Conservation (phyloP, 2,797 vertebrate species). For the Siniperca obscura region DNA sequence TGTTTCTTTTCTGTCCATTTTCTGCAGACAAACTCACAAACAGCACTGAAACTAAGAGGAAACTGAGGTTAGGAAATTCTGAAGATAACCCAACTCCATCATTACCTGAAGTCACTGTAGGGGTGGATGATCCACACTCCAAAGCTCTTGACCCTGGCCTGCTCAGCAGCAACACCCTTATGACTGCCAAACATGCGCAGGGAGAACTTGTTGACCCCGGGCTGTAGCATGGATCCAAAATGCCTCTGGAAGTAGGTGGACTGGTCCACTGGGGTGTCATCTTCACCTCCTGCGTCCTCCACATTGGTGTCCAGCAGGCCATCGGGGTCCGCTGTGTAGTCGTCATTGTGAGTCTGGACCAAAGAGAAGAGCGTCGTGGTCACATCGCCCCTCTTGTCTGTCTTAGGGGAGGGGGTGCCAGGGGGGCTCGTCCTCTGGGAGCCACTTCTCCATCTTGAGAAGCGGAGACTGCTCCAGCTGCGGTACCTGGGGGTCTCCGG, state of each 20-base stretch:
- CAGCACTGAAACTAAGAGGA: not conserved
- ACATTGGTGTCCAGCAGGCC: slow-evolving; percentile 64
- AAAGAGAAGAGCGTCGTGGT: slow-evolving; percentile 77
- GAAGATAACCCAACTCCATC: not conserved
- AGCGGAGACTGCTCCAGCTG: slow-evolving; percentile 77
- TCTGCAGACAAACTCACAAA: not conserved
- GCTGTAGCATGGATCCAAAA: slow-evolving; percentile 91
- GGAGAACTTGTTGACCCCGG: slow-evolving; percentile 97
- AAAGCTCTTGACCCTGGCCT: slow-evolving; percentile 92
- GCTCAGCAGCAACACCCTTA: slow-evolving; percentile 94
- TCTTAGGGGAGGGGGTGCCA: slow-evolving; percentile 68
- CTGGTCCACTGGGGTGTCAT: slow-evolving; percentile 62
- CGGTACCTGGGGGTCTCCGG: slow-evolving; percentile 60
- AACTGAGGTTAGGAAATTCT: not conserved
- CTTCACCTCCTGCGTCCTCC: slow-evolving; percentile 52
- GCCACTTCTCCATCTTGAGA: slow-evolving; percentile 78
- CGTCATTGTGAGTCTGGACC: slow-evolving; percentile 80
- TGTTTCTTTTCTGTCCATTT: not conserved
- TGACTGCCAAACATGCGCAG: slow-evolving; percentile 97
- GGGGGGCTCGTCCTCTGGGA: slow-evolving; percentile 75
- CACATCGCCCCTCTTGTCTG: slow-evolving; percentile 69
- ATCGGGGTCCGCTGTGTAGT: slow-evolving; percentile 77
- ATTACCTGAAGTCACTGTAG: slow-evolving; percentile 97
- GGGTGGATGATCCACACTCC: slow-evolving; percentile 97
- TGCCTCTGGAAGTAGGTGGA: slow-evolving; percentile 87